A percentile compares a stretch with the other conserved stretches of the same genome.
phyloP scores from a whole-genome alignment of 2,113 vertebrate genomes.

The Parus major region DNA sequence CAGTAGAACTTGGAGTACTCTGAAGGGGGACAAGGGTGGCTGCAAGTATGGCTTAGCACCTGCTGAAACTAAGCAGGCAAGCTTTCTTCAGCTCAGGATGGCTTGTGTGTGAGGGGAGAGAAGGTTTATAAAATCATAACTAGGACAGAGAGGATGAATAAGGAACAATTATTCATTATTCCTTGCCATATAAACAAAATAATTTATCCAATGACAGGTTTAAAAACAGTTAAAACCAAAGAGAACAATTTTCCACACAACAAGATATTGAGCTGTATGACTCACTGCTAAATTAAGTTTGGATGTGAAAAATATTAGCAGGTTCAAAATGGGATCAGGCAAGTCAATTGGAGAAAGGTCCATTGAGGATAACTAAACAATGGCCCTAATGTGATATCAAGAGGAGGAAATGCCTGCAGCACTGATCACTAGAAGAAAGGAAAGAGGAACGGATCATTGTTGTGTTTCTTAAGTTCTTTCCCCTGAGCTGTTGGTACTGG shows the following conservation, averaged over 20 bases:
- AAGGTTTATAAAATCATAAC: background rate
- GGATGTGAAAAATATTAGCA: constrained; percentile 2
- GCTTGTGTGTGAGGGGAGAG: background rate
- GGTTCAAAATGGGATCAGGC: background rate
- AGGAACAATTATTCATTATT: background rate
- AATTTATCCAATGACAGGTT: background rate
- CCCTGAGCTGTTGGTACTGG: background rate
- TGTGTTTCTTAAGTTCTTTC: background rate
- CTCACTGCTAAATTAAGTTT: constrained; percentile 14
- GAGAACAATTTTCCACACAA: background rate
- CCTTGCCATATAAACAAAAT: background rate
- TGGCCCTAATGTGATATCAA: background rate
- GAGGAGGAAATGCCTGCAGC: constrained; percentile 31
- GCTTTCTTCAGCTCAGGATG: background rate
- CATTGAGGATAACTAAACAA: constrained; percentile 33
- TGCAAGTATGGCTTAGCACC: background rate
- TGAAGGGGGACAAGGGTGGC: background rate
- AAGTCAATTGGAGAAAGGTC: constrained; percentile 21
- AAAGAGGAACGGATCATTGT: background rate
- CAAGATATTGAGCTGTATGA: background rate
- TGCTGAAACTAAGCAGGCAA: background rate
- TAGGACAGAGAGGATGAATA: background rate
- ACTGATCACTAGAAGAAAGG: background rate
- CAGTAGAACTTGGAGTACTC: background rate
- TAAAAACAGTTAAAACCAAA: constrained; percentile 2